Conservation (phyloP, 2,797 vertebrate genomes). For the Vultur gryphus region DNA sequence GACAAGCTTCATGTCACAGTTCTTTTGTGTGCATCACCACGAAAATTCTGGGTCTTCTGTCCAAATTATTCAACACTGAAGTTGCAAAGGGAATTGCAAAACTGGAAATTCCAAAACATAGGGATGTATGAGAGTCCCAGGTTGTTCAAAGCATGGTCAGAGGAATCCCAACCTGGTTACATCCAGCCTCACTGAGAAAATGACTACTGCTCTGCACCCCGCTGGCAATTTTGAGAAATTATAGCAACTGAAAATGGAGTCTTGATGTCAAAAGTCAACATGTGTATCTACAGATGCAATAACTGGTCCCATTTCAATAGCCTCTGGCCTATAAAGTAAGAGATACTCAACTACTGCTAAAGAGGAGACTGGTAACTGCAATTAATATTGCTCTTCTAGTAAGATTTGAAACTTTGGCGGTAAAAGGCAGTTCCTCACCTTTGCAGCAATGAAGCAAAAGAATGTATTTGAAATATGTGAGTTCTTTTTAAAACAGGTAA, state of each 20-base stretch:
- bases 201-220: neutral
- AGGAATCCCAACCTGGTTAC: neutral
- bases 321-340: neutral
- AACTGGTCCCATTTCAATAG: neutral
- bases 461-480: neutral
- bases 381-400: neutral
- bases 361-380: neutral
- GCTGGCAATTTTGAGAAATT: neutral
- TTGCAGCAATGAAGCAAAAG: neutral
- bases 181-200: neutral
- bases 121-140: neutral
- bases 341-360: neutral
- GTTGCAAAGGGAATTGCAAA: neutral
- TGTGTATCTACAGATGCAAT: neutral
- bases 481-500: neutral
- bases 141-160: neutral
- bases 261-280: neutral
- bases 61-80: neutral
- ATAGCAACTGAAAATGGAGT: neutral
- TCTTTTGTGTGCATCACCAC: rapidly evolving
- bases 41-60: neutral
- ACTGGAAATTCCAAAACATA: neutral
- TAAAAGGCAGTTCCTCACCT: neutral
- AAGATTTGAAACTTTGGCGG: neutral
- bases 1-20: rapidly evolving